Base-by-base conservation (phyloP, 2,888 invertebrate genomes). In the Pristionchus entomophagus region DNA sequence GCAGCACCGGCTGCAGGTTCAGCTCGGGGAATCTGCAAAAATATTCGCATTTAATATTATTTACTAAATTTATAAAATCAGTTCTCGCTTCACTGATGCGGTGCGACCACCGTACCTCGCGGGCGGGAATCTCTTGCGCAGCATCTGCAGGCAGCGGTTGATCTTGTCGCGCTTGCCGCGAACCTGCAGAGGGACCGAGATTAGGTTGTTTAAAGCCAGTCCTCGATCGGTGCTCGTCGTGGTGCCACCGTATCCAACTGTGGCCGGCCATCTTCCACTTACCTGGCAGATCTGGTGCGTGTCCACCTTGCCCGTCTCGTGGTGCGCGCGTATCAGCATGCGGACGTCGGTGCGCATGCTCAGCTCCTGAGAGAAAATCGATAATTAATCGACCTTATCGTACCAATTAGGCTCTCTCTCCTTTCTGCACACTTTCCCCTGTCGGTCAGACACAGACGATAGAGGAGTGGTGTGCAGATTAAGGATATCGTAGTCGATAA, bases 231-330 rank as follows among this genome's bases (percentile, higher is more conserved):
- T n/a, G n/a, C n/a, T n/a, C n/a, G n/a, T n/a, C n/a, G n/a, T n/a
- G n/a, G n/a, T n/a, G n/a, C n/a, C n/a, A n/a, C n/a, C n/a, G n/a
- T n/a, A n/a, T n/a, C n/a, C n/a, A n/a, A n/a, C n/a, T n/a, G n/a
- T n/a, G n/a, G n/a, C n/a, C n/a, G n/a, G n/a, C n/a, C n/a, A n/a
- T n/a, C n/a, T n/a, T n/a, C n/a, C 45, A 45, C 45, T 14, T 49
- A 93, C 91, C 78, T 92, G 92, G 86, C 93, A 93, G 77, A 93
- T 93, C 87, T 93, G 93, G 83, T 93, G 92, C 4, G 92, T 89
- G 73, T 92, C 90, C 32, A 88, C 86, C 87, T 92, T 92, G 29
- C 88, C 89, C n/a, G 89, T 87, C 26, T 89, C 88, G 88, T 93
- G 92, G 82, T 93, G 93, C 41, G 91, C 91, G 29, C 92, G 89